Percentiles rank a stretch among this genome's conserved stretches.
Conservation (phyloP, 2,888 invertebrate species). For the Bombylius discolor region DNA sequence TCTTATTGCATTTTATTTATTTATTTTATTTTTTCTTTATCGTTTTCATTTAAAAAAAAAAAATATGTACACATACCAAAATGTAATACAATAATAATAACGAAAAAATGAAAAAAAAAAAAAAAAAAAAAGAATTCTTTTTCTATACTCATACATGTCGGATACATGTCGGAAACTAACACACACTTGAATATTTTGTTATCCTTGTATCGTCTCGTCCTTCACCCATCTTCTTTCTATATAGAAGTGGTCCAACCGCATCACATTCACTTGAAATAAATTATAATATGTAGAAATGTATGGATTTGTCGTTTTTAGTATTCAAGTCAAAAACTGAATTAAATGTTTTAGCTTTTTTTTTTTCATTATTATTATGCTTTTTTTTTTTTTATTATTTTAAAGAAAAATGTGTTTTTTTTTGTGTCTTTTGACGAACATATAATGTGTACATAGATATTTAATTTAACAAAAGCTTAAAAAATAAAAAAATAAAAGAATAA, state of each 20-base stretch:
- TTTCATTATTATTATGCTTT: too few species aligned
- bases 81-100: background rate
- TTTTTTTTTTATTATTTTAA: too few species aligned
- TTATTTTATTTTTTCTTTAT: too few species aligned
- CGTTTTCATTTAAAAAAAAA: too few species aligned
- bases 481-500: background rate
- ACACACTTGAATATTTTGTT: background rate
- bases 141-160: background rate
- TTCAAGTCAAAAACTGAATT: constrained; percentile 6
- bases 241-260: background rate
- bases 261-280: too few species aligned
- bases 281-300: background rate
- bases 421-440: background rate
- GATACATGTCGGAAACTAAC: background rate
- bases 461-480: background rate
- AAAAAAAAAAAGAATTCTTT: too few species aligned
- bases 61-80: too few species aligned
- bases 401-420: too few species aligned
- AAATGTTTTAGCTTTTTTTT: constrained; percentile 2
- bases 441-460: background rate
- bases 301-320: constrained; percentile 3
- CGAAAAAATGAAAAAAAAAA: background rate
- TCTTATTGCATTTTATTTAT: too few species aligned
- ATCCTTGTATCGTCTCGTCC: background rate
- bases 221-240: background rate